A percentile compares a stretch with the other conserved stretches of the same genome.
These are phyloP conservation scores for Phaedon cochleariae DNA, from an alignment of 2,888 invertebrate species.

Conservation along the genomic window DNA sequence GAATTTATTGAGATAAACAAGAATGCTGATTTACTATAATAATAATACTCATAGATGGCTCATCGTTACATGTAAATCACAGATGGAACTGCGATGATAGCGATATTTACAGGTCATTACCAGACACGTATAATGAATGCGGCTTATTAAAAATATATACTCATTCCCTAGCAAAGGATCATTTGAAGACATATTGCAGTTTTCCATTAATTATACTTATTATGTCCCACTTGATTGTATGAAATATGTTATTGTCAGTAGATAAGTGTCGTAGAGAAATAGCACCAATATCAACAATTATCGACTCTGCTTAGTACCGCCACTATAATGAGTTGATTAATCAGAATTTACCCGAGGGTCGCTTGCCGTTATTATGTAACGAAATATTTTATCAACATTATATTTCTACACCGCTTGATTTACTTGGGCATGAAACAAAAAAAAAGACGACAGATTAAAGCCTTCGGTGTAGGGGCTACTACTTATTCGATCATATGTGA, in stretches of 20 bases:
- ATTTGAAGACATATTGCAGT: background rate
- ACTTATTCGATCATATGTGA: constrained; percentile 3
- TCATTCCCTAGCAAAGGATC: too few relatives aligned
- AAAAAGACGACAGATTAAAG: constrained; percentile 8
- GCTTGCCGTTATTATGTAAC: constrained; percentile 7
- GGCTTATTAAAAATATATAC: background rate
- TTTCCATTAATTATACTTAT: background rate
- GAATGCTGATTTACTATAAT: too few relatives aligned
- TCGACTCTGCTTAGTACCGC: constrained; percentile 22
- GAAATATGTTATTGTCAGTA: background rate
- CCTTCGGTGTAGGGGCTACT: background rate
- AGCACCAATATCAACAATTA: constrained; percentile 4
- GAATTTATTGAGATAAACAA: too few relatives aligned
- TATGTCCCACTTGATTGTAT: background rate
- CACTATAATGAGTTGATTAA: constrained; percentile 21
- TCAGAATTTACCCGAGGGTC: constrained; percentile 22
- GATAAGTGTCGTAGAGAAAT: background rate
- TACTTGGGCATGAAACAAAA: constrained; percentile 6
- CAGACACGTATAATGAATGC: too few relatives aligned
- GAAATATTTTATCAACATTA: constrained; percentile 11
- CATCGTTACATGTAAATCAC: too few relatives aligned
- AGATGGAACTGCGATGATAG: too few relatives aligned
- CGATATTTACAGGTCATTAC: too few relatives aligned
- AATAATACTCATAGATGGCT: too few relatives aligned
- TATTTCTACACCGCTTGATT: constrained; percentile 10